Evolutionary conservation across 2,113 vertebrate species (phyloP), one percentile per base, ranked within the genome.

Genomic region (Tetrax tetrax): DNA sequence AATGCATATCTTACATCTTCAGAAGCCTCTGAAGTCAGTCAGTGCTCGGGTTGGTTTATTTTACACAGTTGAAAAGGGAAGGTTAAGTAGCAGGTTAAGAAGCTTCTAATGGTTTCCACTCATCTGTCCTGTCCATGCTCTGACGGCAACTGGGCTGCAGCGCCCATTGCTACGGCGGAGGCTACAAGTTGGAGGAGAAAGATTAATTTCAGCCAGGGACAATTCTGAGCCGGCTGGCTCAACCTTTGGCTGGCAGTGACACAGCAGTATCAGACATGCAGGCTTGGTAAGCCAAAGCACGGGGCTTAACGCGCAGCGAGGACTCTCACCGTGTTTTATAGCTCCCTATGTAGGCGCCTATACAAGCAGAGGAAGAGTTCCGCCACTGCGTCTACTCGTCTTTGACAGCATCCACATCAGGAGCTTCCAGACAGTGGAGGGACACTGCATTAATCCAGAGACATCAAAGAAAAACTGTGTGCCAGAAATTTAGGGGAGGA

Each of bases 351-450:
- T 7, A 54, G 74, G 68, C 2, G 0, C 17, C 23, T 7, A 6
- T 19, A 22, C 31, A 27, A 50, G 69, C n/a, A 7, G 31, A 60
- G 47, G 22, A 65, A 85, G 27, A 6, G 25, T 28, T 12, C 61
- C 59, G n/a, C 56, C 37, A 33, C 37, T 4, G 7, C 2, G 0
- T 15, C 69, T 57, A 12, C 19, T 68, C 0, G 0, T 56, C 65
- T 92, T 71, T 43, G 33, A 56, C 28, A 50, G 19, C 2, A 8
- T 9, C 28, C 17, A 20, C 28, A 54, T 37, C 38, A 75, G 74
- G 14, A 63, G 56, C 56, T 57, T 23, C 25, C 37, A 84, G 61
- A 20, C 24, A 29, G 60, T 3, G 17, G 38, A 60, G 27, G 11
- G 20, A 47, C 19, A 7, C 4, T 20, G 29, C 29, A 22, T 61